phyloP scores from a whole-genome alignment of 2,113 vertebrate species.

The Ellobius talpinus region DNA sequence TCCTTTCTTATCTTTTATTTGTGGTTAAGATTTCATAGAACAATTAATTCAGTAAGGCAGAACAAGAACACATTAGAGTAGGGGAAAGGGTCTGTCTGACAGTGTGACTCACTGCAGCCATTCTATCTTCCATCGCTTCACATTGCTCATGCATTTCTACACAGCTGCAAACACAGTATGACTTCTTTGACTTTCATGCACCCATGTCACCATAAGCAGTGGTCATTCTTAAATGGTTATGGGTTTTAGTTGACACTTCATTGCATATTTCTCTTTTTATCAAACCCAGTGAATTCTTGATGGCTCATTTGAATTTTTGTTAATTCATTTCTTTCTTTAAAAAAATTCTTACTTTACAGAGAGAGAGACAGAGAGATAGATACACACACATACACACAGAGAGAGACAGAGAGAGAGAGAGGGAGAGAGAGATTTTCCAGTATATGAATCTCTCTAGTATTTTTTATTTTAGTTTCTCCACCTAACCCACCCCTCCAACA shows the following conservation, averaged over 20 bases:
- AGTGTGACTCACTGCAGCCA: not conserved
- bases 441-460: not conserved
- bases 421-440: not conserved
- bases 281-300: constrained; percentile 29
- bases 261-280: constrained; percentile 52
- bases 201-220: not conserved
- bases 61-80: not conserved
- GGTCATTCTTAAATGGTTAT: not conserved
- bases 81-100: not conserved
- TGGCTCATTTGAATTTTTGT: constrained; percentile 13
- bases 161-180: not conserved
- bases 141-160: not conserved
- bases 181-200: not conserved
- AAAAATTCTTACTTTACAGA: constrained; percentile 63
- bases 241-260: not conserved
- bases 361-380: not conserved
- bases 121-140: not conserved
- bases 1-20: not conserved
- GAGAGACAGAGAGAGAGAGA: not conserved
- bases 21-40: constrained; percentile 33
- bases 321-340: constrained; percentile 54
- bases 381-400: too few relatives aligned
- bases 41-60: not conserved
- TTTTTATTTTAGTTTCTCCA: not conserved
- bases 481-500: not conserved